Base-by-base conservation (phyloP, 1,140 invertebrate genomes). In the Caenorhabditis inopinata region DNA sequence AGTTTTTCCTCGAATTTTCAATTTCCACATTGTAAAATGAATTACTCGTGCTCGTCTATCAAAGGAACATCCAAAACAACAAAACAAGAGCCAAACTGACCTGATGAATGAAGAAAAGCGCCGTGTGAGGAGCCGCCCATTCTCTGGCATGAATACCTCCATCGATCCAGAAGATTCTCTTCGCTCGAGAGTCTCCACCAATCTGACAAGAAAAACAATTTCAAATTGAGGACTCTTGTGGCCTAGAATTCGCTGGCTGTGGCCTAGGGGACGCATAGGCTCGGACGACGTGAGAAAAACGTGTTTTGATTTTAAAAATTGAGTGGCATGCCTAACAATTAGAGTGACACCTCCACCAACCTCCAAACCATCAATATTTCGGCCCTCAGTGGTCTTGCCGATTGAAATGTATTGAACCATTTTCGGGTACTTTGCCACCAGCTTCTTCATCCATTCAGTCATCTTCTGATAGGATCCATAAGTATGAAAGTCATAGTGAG, bases 131-230 rank as follows among this genome's bases (percentile, higher is more conserved):
- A 25, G 87, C 84, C 7, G 86, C 87, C 87, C 87, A 88, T 78
- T 87, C 87, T 46, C 83, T 32, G 11, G 86, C 90, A 82, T 90
- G 90, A 16, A 90, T 87, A 7, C 86, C 86, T 5, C 51, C 85
- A 81, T 88, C 87, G 18, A 88, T 87, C 87, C 87, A 88, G 78
- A 88, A 85, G 9, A 85, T 81, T 58, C 87, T 81, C 73, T 88
- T 87, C 7, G 73, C 77, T n/a, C 62, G 51, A 9, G 82, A 78
- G 32, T 79, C 73, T n/a, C 80, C 83, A 29, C 86, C 86, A 53
- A 87, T 89, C 87, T 87, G 81, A 45, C 79, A 49, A 18, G 16
- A n/a, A 18, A 62, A 45, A 35, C n/a, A n/a, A n/a, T n/a, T n/a
- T n/a, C n/a, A n/a, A n/a, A n/a, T n/a, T n/a, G n/a, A n/a, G n/a